Evolutionary conservation across 2,113 vertebrate species (phyloP), one percentile per base, ranked within the genome.

Genomic region (Eptatretus burgeri): DNA sequence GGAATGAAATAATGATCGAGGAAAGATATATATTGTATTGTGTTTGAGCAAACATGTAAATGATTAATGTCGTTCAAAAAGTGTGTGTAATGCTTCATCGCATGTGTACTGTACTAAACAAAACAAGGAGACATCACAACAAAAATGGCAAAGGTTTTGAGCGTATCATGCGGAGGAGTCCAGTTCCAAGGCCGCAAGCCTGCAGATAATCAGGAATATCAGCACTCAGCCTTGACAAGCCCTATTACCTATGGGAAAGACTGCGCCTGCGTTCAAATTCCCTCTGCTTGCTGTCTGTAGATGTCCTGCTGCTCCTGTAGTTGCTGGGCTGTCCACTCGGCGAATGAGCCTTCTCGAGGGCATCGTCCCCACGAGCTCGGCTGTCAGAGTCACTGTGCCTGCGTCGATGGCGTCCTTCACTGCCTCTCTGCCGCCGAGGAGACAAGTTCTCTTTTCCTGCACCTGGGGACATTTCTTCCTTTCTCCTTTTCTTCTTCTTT

Each of bases 381-480:
- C 16, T 51, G 41, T 27, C 74, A 78, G 5, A 87, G 85, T 51
- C 84, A 76, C 13, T 71, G 79, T 66, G 50, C 17, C 9, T 78
- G 85, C 1, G 87, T 84, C 70, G 85, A 85, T n/a, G 77, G 66
- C 52, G 85, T 94, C 71, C 80, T 83, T 70, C 77, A 78, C 66
- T 78, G 27, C 75, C 77, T 65, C 74, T 78, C 62, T 82, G 77
- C 56, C 80, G 74, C 63, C 77, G 76, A 10, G 91, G 91, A 2
- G 91, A 98, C 63, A 85, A 76, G 70, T 96, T 96, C 71, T 96
- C 91, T 70, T 96, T 98, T 60, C 89, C 91, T 50, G 87, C 64
- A 77, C 66, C 69, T 73, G 63, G 8, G 76, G 79, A 64, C 78
- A 80, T 71, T 77, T 80, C 60, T 78, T 80, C 41, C 75, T 74